phyloP scores from a whole-genome alignment of 2,113 vertebrate species.

The Scomber scombrus region DNA sequence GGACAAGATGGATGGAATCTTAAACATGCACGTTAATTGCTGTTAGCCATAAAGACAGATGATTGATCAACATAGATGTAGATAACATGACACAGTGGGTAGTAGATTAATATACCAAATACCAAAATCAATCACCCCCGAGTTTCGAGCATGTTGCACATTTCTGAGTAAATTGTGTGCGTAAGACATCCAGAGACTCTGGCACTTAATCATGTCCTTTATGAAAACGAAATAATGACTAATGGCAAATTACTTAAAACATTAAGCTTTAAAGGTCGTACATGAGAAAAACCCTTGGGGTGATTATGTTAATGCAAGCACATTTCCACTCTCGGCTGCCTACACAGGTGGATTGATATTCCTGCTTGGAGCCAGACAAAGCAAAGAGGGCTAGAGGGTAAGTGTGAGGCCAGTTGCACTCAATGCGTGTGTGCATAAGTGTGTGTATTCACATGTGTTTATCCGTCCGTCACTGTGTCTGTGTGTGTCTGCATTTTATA shows the following conservation, averaged over 20 bases:
- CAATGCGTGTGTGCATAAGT: not conserved
- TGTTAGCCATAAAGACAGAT: slow-evolving; percentile 39
- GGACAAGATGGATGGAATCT: slow-evolving; percentile 60
- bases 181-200: slow-evolving; percentile 2
- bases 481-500: slow-evolving; percentile 54
- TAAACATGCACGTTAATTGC: slow-evolving; percentile 60
- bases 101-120: slow-evolving; percentile 41
- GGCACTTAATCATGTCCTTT: slow-evolving; percentile 23
- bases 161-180: slow-evolving; percentile 23
- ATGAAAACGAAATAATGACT: slow-evolving; percentile 50
- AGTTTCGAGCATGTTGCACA: slow-evolving; percentile 30
- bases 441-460: slow-evolving; percentile 12
- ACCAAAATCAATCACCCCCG: slow-evolving; percentile 52
- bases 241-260: slow-evolving; percentile 64
- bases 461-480: not conserved
- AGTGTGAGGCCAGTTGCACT: slow-evolving; percentile 20
- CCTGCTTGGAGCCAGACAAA: slow-evolving; percentile 34
- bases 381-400: slow-evolving; percentile 44
- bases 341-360: slow-evolving; percentile 64
- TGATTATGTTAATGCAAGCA: slow-evolving; percentile 66
- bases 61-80: slow-evolving; percentile 59
- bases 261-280: slow-evolving; percentile 53
- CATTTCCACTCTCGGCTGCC: slow-evolving; percentile 49
- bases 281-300: slow-evolving; percentile 42
- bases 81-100: slow-evolving; percentile 55